Conservation (phyloP, 2,888 invertebrate species). For the Protophormia terraenovae region DNA sequence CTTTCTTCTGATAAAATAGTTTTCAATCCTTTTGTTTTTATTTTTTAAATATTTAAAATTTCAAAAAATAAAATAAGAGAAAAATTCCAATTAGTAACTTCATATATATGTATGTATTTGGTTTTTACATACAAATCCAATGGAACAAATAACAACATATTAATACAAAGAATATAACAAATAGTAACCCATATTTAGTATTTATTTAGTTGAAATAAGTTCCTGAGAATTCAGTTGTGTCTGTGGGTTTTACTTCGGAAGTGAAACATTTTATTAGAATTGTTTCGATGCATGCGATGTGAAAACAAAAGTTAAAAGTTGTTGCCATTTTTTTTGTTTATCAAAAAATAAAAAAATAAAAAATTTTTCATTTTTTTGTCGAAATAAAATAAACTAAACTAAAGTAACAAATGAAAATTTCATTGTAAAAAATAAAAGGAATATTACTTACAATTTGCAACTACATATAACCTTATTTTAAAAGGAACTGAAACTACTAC, state of each 20-base stretch:
- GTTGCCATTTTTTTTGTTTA: not conserved
- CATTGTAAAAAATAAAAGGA: no score
- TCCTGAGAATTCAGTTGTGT: no score
- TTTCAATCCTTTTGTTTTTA: not conserved
- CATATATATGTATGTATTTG: not conserved
- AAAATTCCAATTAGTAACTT: not conserved
- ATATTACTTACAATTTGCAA: no score
- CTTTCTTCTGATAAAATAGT: not conserved
- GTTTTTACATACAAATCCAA: not conserved
- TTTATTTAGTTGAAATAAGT: no score
- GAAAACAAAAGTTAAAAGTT: slow-evolving; percentile 2
- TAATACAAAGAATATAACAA: not conserved
- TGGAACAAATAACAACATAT: not conserved
- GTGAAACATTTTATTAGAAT: not conserved
- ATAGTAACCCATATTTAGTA: slow-evolving; percentile 7
- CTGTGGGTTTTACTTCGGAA: not conserved
- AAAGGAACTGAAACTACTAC: no score
- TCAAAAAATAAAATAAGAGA: not conserved
- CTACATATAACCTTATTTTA: no score
- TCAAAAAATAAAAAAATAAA: not conserved
- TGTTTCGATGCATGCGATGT: not conserved
- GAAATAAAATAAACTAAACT: not conserved
- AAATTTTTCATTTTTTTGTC: not conserved
- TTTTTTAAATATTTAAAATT: no score
- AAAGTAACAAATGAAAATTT: not conserved